Conservation (phyloP, 2,797 vertebrate species). For the Octomys mimax region DNA sequence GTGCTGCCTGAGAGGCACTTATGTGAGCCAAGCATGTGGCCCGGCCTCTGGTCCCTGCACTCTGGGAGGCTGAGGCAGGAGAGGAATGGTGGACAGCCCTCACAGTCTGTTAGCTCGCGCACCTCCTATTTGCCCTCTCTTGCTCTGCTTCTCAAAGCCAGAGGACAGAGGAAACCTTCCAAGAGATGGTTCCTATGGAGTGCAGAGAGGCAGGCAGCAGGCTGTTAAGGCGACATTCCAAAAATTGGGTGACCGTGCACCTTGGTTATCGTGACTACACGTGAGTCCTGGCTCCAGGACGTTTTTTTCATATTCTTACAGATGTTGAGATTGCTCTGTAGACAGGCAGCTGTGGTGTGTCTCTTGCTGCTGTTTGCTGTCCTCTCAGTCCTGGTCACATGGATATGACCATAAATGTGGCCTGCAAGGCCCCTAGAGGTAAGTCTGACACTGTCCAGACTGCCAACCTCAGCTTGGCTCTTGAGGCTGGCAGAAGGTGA, state of each 20-base stretch:
- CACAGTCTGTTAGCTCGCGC: accelerated
- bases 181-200: neutral
- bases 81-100: too few species aligned
- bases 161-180: neutral
- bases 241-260: accelerated
- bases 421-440: accelerated
- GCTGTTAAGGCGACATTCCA: neutral
- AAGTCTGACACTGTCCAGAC: accelerated
- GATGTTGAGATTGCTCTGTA: neutral
- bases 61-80: neutral
- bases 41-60: neutral
- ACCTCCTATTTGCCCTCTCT: accelerated
- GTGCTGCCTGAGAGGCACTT: neutral
- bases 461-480: neutral
- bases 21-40: neutral
- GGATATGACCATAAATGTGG: neutral
- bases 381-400: accelerated
- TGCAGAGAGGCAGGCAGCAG: neutral
- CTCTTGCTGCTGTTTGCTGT: neutral
- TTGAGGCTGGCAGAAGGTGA: neutral
- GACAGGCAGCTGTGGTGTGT: neutral
- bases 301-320: accelerated
- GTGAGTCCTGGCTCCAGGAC: neutral
- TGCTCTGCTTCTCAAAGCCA: neutral
- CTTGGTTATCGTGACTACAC: accelerated